Evolutionary conservation across 53 echinoderm and acorn worm genomes (phyloP).

Genomic region (Actinopyga echinites): DNA sequence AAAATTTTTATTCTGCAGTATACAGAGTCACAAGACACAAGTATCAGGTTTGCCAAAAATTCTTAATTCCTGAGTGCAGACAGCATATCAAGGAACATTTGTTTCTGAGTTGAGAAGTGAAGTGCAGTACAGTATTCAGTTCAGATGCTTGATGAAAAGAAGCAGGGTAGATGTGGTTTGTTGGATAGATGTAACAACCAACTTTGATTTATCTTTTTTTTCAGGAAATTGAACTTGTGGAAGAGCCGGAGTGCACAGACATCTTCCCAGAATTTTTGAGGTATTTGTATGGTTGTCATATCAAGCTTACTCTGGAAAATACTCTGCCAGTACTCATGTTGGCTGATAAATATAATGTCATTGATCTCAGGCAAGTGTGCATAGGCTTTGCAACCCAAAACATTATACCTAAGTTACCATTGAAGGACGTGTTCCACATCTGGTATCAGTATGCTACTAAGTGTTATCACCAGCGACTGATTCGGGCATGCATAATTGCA

Average conservation of each 20-base stretch:
- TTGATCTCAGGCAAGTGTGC: slow-evolving; percentile 83
- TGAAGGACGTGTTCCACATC: slow-evolving; percentile 96
- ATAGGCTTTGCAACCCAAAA: slow-evolving; percentile 79
- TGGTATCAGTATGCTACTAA: slow-evolving; percentile 99
- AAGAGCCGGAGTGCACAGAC: slow-evolving; percentile 82
- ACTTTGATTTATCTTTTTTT: neutral
- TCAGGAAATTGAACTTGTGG: slow-evolving; percentile 92
- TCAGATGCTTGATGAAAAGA: no score
- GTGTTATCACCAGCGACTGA: slow-evolving; percentile 89
- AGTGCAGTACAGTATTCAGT: no score
- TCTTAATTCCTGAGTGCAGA: no score
- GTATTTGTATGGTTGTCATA: slow-evolving; percentile 87
- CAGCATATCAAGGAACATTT: no score
- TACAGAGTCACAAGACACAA: no score
- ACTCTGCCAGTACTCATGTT: slow-evolving; percentile 89
- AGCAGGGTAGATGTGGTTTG: no score
- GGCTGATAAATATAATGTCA: slow-evolving; percentile 93
- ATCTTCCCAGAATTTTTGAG: slow-evolving; percentile 81
- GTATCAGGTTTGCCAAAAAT: no score
- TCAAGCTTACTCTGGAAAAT: slow-evolving; percentile 81
- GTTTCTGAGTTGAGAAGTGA: no score
- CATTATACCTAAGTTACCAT: slow-evolving; percentile 94
- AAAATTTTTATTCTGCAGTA: no score
- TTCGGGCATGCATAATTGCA: slow-evolving; percentile 76
- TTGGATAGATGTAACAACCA: no score